These are phyloP conservation scores for Butastur rufipennis DNA, from an alignment of 2,113 vertebrate species.

Conservation along the genomic window DNA sequence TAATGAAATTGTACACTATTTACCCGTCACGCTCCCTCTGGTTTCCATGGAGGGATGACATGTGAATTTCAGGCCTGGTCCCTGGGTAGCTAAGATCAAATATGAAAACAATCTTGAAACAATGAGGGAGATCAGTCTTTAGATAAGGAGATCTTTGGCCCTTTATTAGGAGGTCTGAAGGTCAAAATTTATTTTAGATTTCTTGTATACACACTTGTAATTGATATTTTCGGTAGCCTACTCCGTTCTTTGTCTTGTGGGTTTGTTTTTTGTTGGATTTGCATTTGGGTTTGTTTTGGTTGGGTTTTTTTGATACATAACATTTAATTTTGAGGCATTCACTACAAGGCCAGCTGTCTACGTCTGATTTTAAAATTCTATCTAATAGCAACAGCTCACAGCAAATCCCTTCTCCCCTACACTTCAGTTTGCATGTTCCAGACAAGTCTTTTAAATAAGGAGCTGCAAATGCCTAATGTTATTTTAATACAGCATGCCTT, in stretches of 20 bases:
- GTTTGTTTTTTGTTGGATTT: background rate
- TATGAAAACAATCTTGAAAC: constrained; percentile 3
- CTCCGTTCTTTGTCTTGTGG: background rate
- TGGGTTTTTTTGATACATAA: background rate
- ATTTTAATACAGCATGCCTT: background rate
- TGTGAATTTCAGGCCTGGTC: background rate
- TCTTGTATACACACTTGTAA: background rate
- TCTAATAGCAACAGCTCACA: background rate
- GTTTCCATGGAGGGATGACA: background rate
- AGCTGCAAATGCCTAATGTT: background rate
- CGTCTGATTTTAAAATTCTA: background rate
- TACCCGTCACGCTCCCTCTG: background rate
- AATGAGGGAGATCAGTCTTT: background rate
- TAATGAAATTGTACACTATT: background rate
- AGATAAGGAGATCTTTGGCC: background rate
- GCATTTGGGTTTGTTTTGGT: background rate
- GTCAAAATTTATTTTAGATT: background rate
- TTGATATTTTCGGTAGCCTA: background rate
- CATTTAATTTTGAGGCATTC: background rate
- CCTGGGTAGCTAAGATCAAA: constrained; percentile 1
- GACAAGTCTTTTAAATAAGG: background rate
- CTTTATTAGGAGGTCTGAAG: background rate
- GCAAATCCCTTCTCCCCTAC: background rate
- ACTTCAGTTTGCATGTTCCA: background rate
- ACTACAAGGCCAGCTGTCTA: background rate